These are phyloP conservation scores for Momotus momota DNA, from an alignment of 2,797 vertebrate species.

Conservation along the genomic window DNA sequence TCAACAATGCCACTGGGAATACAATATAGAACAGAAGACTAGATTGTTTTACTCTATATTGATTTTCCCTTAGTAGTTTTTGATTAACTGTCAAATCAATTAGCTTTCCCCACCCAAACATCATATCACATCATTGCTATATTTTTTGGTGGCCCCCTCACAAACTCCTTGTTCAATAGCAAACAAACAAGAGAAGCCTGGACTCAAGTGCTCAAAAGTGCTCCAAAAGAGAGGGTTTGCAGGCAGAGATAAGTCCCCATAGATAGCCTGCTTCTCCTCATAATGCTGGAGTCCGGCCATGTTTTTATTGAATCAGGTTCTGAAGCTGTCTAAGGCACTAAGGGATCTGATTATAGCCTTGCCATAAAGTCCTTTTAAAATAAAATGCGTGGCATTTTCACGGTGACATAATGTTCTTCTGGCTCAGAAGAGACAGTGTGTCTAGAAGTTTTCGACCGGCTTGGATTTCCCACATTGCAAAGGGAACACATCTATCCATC, in stretches of 20 bases:
- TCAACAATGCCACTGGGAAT: constrained; percentile 73
- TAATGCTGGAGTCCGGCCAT: constrained; percentile 40
- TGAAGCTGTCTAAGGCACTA: constrained; percentile 63
- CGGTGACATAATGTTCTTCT: constrained; percentile 30
- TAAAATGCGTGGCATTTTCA: constrained; percentile 46
- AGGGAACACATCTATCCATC: background rate
- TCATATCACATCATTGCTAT: background rate
- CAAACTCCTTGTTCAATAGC: background rate
- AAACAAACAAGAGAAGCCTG: background rate
- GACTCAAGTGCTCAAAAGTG: background rate
- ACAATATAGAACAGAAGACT: constrained; percentile 60
- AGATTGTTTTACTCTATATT: constrained; percentile 70
- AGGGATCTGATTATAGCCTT: constrained; percentile 53
- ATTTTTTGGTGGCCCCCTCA: constrained; percentile 21
- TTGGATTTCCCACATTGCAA: background rate
- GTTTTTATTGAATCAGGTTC: constrained; percentile 65
- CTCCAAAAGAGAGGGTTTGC: background rate
- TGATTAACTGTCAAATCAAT: constrained; percentile 74
- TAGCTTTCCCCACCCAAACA: constrained; percentile 64
- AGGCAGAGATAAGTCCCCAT: constrained; percentile 28
- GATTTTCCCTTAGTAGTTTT: constrained; percentile 70
- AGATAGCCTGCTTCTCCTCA: constrained; percentile 46
- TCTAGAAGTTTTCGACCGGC: background rate
- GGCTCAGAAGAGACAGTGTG: background rate
- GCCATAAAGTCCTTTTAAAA: constrained; percentile 63